phyloP scores from a whole-genome alignment of 2,888 invertebrate genomes.

The Ecliptopera silaceata region DNA sequence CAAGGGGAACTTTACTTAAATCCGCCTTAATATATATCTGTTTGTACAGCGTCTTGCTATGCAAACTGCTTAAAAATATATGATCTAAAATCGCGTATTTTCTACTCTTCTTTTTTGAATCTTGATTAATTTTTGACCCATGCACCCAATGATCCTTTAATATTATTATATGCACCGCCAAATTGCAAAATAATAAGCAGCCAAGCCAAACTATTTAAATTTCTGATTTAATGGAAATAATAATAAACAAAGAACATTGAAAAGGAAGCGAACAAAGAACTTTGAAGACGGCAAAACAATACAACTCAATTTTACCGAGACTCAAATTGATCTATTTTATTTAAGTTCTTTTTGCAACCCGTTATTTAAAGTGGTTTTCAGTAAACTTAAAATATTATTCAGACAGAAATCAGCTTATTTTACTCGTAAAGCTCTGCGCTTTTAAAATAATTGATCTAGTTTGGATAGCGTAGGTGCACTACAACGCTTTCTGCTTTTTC shows the following conservation, averaged over 20 bases:
- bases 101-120: too few species aligned
- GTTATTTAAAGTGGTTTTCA: slow-evolving; percentile 10
- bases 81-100: too few species aligned
- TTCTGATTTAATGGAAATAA: slow-evolving; percentile 10
- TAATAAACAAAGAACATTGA: slow-evolving; percentile 21
- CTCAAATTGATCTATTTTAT: slow-evolving; percentile 37
- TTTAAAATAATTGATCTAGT: too few species aligned
- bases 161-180: too few species aligned
- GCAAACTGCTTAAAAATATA: not conserved
- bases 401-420: not conserved
- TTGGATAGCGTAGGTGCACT: too few species aligned
- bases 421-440: too few species aligned
- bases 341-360: slow-evolving; percentile 26
- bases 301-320: slow-evolving; percentile 28
- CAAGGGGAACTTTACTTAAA: not conserved
- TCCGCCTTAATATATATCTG: not conserved
- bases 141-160: too few species aligned
- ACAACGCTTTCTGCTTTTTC: too few species aligned
- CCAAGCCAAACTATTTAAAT: slow-evolving; percentile 4
- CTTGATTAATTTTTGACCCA: too few species aligned
- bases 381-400: slow-evolving; percentile 12
- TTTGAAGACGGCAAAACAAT: slow-evolving; percentile 29
- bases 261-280: slow-evolving; percentile 20
- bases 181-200: not conserved
- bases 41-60: not conserved